Evolutionary conservation across 2,797 vertebrate species (phyloP).

Genomic region (Mus minutoides): DNA sequence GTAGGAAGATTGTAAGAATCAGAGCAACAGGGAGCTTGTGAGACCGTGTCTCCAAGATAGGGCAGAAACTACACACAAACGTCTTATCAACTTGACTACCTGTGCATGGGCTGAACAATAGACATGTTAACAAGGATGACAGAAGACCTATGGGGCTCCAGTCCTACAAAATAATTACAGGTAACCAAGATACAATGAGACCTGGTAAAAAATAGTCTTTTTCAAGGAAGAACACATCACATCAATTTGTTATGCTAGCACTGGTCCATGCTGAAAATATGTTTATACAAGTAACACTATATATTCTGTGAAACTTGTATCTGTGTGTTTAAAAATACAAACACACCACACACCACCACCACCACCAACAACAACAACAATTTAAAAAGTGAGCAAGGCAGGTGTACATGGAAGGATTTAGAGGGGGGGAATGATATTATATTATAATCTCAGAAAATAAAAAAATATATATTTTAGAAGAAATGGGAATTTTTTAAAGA

Average conservation of each 20-base stretch:
- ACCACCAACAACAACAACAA: not conserved
- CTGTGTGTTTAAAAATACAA: not conserved
- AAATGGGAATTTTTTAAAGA: not conserved
- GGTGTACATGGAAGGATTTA: not conserved
- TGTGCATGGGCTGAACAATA: not conserved
- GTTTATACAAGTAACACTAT: not conserved
- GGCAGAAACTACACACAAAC: too few species aligned
- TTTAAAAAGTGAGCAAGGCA: not conserved
- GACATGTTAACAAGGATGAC: not conserved
- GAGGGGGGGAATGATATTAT: not conserved
- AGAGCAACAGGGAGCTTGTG: not conserved
- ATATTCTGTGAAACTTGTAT: not conserved
- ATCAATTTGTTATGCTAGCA: not conserved
- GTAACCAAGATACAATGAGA: not conserved
- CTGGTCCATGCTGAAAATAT: not conserved
- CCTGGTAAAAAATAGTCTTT: not conserved
- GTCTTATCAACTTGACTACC: not conserved
- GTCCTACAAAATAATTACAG: not conserved
- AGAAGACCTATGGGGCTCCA: too few species aligned
- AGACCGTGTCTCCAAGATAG: not conserved
- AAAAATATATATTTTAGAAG: not conserved
- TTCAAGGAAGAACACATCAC: not conserved
- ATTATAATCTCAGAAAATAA: not conserved
- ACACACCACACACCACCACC: not conserved
- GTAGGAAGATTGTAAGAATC: not conserved